Evolutionary conservation across 2,113 vertebrate genomes (phyloP), one percentile per base, ranked within the genome.

Genomic region (Hemibagrus wyckioides): DNA sequence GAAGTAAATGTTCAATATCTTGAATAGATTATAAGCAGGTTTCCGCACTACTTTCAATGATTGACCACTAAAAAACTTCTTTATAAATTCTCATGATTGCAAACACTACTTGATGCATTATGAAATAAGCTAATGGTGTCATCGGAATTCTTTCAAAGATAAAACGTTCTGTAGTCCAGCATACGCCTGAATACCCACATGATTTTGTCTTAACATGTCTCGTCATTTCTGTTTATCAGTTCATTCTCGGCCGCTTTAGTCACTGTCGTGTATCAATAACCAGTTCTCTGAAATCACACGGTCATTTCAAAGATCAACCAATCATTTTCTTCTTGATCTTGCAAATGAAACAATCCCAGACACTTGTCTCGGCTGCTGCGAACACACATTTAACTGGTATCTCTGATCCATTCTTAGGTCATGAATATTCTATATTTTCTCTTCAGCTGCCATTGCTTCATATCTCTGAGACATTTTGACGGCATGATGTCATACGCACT

Each of bases 271-370:
- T 48, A 65, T 44, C 41, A 63, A 41, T 65, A 82, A 82, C 36
- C 28, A 57, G 36, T 59, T 28, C 80, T 81, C 21, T 15, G 54
- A 82, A n/a, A 82, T 82, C 28, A 59, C 14, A 44, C 23, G 9
- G 57, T n/a, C 25, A 82, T 82, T 82, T 11, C 80, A 83, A 82
- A 63, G 36, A n/a, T 56, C 52, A 81, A 33, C 79, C 36, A 65
- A 5, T 44, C 81, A 33, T 52, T n/a, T 44, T 48, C 23, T 39
- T 81, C 30, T 4, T 41, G 7, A 73, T 41, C 15, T 79, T 7
- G 1, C 4, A 3, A 54, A 54, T 33, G 7, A 23, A 13, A 80
- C 21, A 30, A 56, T 23, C 50, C 30, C 30, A 50, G 50, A 33
- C n/a, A 5, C 15, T 65, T 17, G 59, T 82, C 54, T 33, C 25